A percentile compares a stretch with the other conserved stretches of the same genome.
Evolutionary conservation across 2,797 vertebrate genomes (phyloP).

Genomic region (Kryptolebias ocellatus): DNA sequence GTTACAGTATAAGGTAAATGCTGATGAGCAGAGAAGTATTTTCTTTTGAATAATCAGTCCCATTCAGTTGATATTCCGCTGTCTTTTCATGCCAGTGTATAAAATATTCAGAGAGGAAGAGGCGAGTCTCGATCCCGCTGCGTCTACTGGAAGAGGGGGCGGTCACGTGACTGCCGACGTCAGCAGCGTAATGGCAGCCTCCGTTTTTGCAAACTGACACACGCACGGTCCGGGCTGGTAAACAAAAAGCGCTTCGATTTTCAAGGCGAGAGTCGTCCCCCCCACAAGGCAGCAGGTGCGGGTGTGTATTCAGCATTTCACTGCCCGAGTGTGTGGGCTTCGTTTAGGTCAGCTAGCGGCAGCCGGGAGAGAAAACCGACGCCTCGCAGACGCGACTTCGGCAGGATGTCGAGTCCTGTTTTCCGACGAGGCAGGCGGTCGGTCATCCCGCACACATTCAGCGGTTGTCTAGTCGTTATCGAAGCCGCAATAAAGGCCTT

Average conservation of each 20-base stretch:
- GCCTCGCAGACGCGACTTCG: not conserved
- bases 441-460: constrained; percentile 1
- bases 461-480: not conserved
- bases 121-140: constrained; percentile 57
- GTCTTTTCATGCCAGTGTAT: not conserved
- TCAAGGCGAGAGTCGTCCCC: constrained; percentile 13
- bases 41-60: too few relatives aligned
- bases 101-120: constrained; percentile 32
- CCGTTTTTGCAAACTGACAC: constrained; percentile 75
- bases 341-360: constrained; percentile 11
- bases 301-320: constrained; percentile 55
- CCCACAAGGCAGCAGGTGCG: constrained; percentile 32
- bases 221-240: constrained; percentile 65
- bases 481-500: not conserved
- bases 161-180: constrained; percentile 76
- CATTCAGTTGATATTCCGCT: too few relatives aligned
- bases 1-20: too few relatives aligned
- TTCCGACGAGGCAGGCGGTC: constrained; percentile 3
- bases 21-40: too few relatives aligned
- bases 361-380: not conserved
- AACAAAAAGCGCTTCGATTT: constrained; percentile 28
- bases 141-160: constrained; percentile 62
- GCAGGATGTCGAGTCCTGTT: constrained; percentile 31
- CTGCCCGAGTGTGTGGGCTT: constrained; percentile 3
- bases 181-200: constrained; percentile 81